Conservation (phyloP, 2,888 invertebrate species). For the Temnothorax rugatulus region DNA sequence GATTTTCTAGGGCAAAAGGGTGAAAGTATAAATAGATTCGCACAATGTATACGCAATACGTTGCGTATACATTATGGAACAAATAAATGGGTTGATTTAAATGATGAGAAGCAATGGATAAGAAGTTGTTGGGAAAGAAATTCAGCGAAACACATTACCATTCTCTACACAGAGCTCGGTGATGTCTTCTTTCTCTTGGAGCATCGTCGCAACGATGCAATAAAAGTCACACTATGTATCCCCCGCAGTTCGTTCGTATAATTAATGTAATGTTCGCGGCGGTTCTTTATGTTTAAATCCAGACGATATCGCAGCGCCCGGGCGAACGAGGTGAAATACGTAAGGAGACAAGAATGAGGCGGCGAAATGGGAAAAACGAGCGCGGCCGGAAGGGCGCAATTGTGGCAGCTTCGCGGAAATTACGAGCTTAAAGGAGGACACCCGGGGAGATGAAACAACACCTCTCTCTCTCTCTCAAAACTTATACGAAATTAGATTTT, state of each 20-base stretch:
- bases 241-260: slow-evolving; percentile 24
- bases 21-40: background rate
- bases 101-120: background rate
- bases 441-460: slow-evolving; percentile 47
- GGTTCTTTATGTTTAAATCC: slow-evolving; percentile 53
- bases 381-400: slow-evolving; percentile 60
- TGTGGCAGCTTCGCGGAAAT: slow-evolving; percentile 72
- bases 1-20: background rate
- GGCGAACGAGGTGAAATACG: slow-evolving; percentile 31
- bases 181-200: slow-evolving; percentile 12
- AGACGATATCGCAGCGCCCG: slow-evolving; percentile 14
- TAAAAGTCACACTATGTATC: slow-evolving; percentile 24
- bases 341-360: slow-evolving; percentile 42
- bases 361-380: slow-evolving; percentile 29
- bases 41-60: background rate
- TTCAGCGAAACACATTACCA: background rate
- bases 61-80: background rate
- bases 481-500: slow-evolving; percentile 82
- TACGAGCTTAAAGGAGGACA: slow-evolving; percentile 61
- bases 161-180: background rate
- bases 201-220: slow-evolving; percentile 6
- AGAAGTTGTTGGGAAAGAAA: background rate
- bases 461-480: slow-evolving; percentile 75
- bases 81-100: background rate
- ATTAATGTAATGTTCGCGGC: slow-evolving; percentile 43